phyloP scores from a whole-genome alignment of 2,888 invertebrate genomes.

The Argyra leucocephala region DNA sequence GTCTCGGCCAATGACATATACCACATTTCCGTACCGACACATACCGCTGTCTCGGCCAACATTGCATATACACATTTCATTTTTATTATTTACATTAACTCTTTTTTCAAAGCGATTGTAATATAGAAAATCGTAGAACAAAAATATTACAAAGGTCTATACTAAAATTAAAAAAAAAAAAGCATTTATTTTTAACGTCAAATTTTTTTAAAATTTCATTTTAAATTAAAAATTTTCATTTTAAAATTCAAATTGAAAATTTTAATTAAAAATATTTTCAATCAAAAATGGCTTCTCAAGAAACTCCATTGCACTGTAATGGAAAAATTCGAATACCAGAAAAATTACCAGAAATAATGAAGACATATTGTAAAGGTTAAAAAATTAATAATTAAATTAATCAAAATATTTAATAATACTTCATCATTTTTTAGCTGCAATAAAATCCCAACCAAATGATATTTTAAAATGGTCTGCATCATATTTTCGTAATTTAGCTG shows the following conservation, averaged over 20 bases:
- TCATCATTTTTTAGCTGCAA: constrained; percentile 54
- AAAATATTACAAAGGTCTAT: too few species aligned
- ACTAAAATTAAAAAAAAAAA: too few species aligned
- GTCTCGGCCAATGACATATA: too few species aligned
- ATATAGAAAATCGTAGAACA: too few species aligned
- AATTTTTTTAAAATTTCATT: background rate
- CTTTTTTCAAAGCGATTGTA: too few species aligned
- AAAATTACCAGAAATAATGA: background rate
- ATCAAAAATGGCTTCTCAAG: background rate
- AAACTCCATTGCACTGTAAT: background rate
- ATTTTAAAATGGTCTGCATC: constrained; percentile 75
- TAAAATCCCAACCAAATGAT: constrained; percentile 81
- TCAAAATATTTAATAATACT: constrained; percentile 8
- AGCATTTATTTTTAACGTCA: background rate
- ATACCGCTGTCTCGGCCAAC: too few species aligned
- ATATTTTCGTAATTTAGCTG: constrained; percentile 69
- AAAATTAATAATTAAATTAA: background rate
- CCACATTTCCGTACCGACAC: too few species aligned
- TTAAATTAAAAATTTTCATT: too few species aligned
- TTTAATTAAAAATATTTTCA: too few species aligned
- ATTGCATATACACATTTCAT: too few species aligned
- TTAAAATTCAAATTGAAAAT: too few species aligned
- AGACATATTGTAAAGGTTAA: constrained; percentile 7
- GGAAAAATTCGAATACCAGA: constrained; percentile 2
- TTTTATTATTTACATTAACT: too few species aligned